Percentiles rank a stretch among this genome's conserved stretches.
Conservation (phyloP, 1,140 invertebrate genomes). For the Notospermus geniculatus region DNA sequence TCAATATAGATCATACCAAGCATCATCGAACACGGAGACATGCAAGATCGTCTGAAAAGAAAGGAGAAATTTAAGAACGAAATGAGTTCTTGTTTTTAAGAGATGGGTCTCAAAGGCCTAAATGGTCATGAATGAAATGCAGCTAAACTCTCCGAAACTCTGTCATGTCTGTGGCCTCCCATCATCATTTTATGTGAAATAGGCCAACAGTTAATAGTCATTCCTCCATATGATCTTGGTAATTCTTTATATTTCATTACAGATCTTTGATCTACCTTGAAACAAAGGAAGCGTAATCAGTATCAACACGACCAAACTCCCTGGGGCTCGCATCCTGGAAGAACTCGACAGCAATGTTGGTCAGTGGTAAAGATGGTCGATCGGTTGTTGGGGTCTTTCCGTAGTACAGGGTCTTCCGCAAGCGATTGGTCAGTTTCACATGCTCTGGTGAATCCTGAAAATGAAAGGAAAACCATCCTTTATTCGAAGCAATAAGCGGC, state of each 20-base stretch:
- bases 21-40: slow-evolving; percentile 77
- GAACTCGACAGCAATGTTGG: slow-evolving; percentile 79
- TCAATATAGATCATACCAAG: slow-evolving; percentile 85
- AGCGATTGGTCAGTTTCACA: slow-evolving; percentile 62
- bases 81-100: too few relatives aligned
- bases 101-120: too few relatives aligned
- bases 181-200: too few relatives aligned
- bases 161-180: too few relatives aligned
- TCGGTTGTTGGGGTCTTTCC: slow-evolving; percentile 70
- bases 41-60: slow-evolving; percentile 67
- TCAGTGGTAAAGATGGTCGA: slow-evolving; percentile 71
- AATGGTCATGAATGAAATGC: too few relatives aligned
- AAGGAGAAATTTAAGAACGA: too few relatives aligned
- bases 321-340: slow-evolving; percentile 69
- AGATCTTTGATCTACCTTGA: slow-evolving; percentile 61
- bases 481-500: too few relatives aligned
- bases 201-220: too few relatives aligned
- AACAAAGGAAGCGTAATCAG: slow-evolving; percentile 74
- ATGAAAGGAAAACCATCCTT: too few relatives aligned
- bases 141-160: too few relatives aligned
- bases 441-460: slow-evolving; percentile 25
- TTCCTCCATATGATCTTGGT: too few relatives aligned
- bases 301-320: slow-evolving; percentile 76
- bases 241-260: too few relatives aligned
- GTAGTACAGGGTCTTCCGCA: slow-evolving; percentile 84